Evolutionary conservation across 2,113 vertebrate species (phyloP).

Genomic region (Atlantisia rogersi): DNA sequence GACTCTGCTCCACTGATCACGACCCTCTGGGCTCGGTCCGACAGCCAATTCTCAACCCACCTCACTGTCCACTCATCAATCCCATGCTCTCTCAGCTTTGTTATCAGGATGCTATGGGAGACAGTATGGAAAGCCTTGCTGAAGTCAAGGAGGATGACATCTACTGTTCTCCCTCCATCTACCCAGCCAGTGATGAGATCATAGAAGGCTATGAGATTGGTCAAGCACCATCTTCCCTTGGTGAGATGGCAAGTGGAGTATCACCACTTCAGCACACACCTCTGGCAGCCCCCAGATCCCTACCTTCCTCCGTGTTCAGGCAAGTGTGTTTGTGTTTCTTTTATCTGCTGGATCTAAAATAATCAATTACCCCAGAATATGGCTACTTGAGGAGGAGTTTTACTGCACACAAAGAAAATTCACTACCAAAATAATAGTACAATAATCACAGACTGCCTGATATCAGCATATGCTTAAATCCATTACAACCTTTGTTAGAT

Average conservation of each 20-base stretch:
- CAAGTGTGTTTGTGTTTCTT: neutral
- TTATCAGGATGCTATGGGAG: no score
- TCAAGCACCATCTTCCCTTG: no score
- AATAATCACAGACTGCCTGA: neutral
- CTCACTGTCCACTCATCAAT: no score
- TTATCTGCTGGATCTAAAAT: neutral
- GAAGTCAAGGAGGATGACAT: no score
- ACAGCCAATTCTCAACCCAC: no score
- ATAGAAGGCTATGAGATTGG: no score
- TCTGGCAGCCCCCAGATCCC: neutral
- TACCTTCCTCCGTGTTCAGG: neutral
- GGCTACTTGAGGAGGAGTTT: neutral
- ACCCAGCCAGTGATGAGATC: no score
- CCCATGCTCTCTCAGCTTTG: no score
- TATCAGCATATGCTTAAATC: neutral
- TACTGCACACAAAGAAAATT: neutral
- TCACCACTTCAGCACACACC: neutral
- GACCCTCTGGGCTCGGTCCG: no score
- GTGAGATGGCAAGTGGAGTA: neutral
- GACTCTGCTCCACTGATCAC: no score
- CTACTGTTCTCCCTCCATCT: no score
- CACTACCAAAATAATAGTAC: neutral
- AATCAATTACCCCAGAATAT: neutral
- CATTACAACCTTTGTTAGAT: neutral
- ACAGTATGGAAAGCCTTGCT: no score